Evolutionary conservation across 2,113 vertebrate genomes (phyloP).

Genomic region (Redunca redunca): DNA sequence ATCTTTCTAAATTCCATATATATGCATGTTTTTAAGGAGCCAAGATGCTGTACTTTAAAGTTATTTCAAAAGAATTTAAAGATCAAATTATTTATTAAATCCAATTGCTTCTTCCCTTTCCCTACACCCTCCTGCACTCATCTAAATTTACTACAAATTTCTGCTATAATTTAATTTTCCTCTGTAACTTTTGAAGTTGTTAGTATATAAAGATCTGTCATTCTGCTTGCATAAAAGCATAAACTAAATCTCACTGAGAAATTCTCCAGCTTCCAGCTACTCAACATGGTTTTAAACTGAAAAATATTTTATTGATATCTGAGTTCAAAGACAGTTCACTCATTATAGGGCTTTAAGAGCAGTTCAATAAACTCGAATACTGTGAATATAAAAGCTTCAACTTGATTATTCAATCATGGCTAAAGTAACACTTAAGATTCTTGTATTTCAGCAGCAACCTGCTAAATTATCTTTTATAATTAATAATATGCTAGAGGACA

Average conservation of each 20-base stretch:
- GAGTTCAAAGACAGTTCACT: not conserved
- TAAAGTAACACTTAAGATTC: not conserved
- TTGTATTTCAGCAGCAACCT: not conserved
- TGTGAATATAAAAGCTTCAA: not conserved
- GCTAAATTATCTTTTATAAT: not conserved
- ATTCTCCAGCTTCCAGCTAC: conserved; percentile 3
- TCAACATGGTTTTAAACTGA: not conserved
- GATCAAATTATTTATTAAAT: conserved; percentile 22
- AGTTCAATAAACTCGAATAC: not conserved
- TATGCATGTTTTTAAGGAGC: not conserved
- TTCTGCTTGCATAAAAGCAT: not conserved
- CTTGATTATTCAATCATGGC: not conserved
- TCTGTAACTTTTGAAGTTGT: conserved; percentile 30
- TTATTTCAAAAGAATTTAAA: conserved; percentile 16
- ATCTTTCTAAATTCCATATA: no score
- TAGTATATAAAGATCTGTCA: not conserved
- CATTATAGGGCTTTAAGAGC: not conserved
- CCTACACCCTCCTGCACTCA: not conserved
- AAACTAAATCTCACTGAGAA: conserved; percentile 35
- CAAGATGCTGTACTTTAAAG: not conserved
- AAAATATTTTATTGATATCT: conserved; percentile 27
- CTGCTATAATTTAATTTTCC: conserved; percentile 28
- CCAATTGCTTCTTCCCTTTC: not conserved
- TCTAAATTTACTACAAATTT: conserved; percentile 22
- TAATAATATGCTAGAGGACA: not conserved